Evolutionary conservation across 2,113 vertebrate genomes (phyloP).

Genomic region (Orthonyx spaldingii): DNA sequence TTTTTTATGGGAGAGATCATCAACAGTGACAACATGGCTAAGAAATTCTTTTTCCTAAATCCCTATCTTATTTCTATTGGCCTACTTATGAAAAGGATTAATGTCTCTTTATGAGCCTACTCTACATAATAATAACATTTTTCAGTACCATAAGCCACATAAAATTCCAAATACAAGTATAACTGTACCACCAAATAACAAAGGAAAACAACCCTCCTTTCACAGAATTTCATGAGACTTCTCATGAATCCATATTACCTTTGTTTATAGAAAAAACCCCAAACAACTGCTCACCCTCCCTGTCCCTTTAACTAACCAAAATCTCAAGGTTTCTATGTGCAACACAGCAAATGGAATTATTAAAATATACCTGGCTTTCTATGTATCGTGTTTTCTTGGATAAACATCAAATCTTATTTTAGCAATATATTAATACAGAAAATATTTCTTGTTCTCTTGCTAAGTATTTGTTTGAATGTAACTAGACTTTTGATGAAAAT

Average conservation of each 20-base stretch:
- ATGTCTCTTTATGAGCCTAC: background rate
- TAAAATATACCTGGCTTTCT: background rate
- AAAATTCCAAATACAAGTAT: background rate
- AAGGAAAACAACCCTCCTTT: background rate
- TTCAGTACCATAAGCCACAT: background rate
- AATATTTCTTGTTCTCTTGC: background rate
- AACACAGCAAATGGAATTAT: background rate
- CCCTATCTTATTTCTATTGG: background rate
- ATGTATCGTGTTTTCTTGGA: background rate
- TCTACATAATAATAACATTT: background rate
- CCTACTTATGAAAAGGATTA: background rate
- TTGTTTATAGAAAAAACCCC: background rate
- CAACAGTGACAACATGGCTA: background rate
- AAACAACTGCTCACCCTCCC: fast-evolving
- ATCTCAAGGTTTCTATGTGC: background rate
- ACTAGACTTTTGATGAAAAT: background rate
- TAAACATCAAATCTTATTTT: background rate
- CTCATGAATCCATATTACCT: background rate
- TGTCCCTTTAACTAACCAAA: background rate
- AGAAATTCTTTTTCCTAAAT: background rate
- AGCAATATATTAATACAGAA: background rate
- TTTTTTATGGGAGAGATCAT: background rate
- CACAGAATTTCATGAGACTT: background rate
- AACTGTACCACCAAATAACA: background rate
- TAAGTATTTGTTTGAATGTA: background rate